Evolutionary conservation across 2,888 invertebrate species (phyloP).

Genomic region (Brenthis daphne): DNA sequence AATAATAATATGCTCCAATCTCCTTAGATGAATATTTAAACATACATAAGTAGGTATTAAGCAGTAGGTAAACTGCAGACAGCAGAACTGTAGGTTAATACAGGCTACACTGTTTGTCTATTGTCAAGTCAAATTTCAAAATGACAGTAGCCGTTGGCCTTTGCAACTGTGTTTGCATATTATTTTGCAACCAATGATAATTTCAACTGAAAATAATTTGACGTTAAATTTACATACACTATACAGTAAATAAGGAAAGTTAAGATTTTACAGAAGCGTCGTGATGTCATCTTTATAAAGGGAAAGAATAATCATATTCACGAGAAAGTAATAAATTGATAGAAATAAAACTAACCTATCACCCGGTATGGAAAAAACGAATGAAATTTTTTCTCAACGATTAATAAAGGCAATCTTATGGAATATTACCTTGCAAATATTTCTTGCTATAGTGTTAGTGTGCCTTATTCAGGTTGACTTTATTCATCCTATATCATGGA

Average conservation of each 20-base stretch:
- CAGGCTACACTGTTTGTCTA: no score
- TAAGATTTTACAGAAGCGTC: background rate
- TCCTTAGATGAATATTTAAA: no score
- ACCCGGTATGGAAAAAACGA: conserved; percentile 66
- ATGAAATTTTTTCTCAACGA: conserved; percentile 83
- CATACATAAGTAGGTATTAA: background rate
- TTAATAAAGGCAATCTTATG: conserved; percentile 83
- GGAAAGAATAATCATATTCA: background rate
- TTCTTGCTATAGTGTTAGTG: conserved; percentile 75
- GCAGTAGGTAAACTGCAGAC: background rate
- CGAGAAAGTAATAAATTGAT: background rate
- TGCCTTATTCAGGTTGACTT: conserved; percentile 84
- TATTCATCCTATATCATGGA: conserved; percentile 85
- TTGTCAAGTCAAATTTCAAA: conserved; percentile 9
- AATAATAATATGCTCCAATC: no score
- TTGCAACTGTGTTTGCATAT: background rate
- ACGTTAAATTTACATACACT: no score
- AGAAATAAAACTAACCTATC: conserved; percentile 38
- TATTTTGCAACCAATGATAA: background rate
- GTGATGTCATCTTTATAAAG: background rate
- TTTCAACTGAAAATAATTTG: no score
- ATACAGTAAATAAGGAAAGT: no score
- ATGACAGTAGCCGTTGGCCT: conserved; percentile 3
- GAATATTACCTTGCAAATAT: conserved; percentile 81
- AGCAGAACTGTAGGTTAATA: no score